Evolutionary conservation across 1,140 invertebrate genomes (phyloP).

Genomic region (Sarcophaga bullata): DNA sequence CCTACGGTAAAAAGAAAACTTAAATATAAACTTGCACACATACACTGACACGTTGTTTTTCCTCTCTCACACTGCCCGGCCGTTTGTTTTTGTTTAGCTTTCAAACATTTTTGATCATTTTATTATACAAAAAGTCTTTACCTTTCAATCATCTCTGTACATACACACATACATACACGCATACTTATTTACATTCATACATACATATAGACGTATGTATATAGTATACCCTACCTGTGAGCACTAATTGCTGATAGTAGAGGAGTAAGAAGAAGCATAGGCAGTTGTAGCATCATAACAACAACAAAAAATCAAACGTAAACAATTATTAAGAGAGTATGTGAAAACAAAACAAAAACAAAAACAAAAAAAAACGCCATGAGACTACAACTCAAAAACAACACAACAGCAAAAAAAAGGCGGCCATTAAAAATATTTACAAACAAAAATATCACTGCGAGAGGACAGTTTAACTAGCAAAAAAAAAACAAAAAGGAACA

Average conservation of each 20-base stretch:
- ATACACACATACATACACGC: too few species aligned
- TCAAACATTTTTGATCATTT: slow-evolving; percentile 13
- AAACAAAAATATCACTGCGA: slow-evolving; percentile 4
- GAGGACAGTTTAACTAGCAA: background rate
- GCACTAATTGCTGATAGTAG: slow-evolving; percentile 10
- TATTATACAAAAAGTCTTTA: background rate
- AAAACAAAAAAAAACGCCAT: too few species aligned
- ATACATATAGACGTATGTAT: too few species aligned
- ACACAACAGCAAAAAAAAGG: background rate
- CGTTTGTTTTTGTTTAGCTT: background rate
- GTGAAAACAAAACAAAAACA: too few species aligned
- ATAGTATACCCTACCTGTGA: background rate
- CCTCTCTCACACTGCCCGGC: too few species aligned
- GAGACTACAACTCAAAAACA: background rate
- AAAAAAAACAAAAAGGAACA: background rate
- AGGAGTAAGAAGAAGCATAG: background rate
- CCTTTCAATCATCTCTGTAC: slow-evolving; percentile 4
- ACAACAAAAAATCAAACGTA: background rate
- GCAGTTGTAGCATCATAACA: background rate
- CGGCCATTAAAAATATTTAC: slow-evolving; percentile 24
- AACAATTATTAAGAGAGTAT: background rate
- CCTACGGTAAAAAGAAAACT: too few species aligned
- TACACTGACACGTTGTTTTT: too few species aligned
- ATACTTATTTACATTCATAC: too few species aligned
- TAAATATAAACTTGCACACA: too few species aligned